Conservation (phyloP, 1,140 invertebrate species). For the Micrasema minimum region DNA sequence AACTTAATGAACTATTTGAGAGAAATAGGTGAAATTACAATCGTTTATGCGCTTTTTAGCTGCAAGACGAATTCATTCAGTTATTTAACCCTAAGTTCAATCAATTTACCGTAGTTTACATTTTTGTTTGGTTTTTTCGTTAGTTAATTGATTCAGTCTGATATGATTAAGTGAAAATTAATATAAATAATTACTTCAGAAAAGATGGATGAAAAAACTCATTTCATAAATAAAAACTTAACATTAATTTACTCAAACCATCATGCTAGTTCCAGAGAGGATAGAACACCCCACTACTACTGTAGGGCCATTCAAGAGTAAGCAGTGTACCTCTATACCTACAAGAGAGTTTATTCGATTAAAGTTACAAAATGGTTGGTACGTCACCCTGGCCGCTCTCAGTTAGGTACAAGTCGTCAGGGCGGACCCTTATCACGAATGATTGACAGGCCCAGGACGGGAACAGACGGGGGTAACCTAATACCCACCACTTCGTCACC, state of each 20-base stretch:
- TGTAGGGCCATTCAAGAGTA: neutral
- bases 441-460: constrained; percentile 27
- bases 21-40: too few species aligned
- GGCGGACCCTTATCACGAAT: constrained; percentile 29
- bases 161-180: too few species aligned
- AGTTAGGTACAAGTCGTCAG: neutral
- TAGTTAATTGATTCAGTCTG: too few species aligned
- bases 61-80: too few species aligned
- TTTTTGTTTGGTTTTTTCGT: too few species aligned
- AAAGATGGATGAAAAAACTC: too few species aligned
- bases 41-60: too few species aligned
- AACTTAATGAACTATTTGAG: too few species aligned
- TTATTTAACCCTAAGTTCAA: too few species aligned
- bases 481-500: neutral
- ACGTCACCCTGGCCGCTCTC: neutral
- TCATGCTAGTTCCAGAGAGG: neutral
- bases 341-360: neutral
- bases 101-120: too few species aligned
- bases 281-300: neutral
- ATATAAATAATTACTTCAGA: too few species aligned
- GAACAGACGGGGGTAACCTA: constrained; percentile 20
- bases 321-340: neutral
- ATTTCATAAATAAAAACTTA: neutral
- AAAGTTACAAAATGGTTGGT: constrained; percentile 4
- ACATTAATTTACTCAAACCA: neutral